Conservation (phyloP, 2,888 invertebrate species). For the Gordius sp. region DNA sequence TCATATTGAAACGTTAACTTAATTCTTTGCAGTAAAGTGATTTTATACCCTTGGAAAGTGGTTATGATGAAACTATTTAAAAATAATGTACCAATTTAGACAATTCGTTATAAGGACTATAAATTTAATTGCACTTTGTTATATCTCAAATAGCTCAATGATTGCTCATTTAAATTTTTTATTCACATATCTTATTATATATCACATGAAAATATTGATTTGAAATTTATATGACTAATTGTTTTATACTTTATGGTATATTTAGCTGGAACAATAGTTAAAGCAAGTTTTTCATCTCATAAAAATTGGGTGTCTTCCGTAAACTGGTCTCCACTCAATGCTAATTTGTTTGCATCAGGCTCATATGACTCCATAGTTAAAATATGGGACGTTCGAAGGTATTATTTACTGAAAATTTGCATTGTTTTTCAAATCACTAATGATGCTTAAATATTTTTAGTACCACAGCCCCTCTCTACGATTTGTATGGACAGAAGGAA, state of each 20-base stretch:
- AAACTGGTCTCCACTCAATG: conserved; percentile 54
- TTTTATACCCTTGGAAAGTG: neutral
- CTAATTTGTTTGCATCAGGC: conserved; percentile 63
- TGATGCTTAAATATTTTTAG: conserved; percentile 33
- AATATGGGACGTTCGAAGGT: conserved; percentile 80
- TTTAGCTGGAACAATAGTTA: conserved; percentile 58
- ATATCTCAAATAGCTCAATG: too few relatives aligned
- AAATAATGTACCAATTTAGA: too few relatives aligned
- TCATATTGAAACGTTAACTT: neutral
- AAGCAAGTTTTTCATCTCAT: conserved; percentile 60
- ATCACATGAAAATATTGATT: neutral
- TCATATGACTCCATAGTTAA: conserved; percentile 68
- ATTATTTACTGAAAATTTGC: conserved; percentile 20
- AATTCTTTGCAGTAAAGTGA: neutral
- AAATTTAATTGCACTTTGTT: too few relatives aligned
- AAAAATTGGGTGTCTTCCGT: conserved; percentile 65
- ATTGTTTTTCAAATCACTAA: conserved; percentile 11
- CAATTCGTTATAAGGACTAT: too few relatives aligned
- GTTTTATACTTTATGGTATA: conserved; percentile 23
- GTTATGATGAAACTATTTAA: too few relatives aligned
- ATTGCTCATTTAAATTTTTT: too few relatives aligned
- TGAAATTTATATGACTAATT: neutral
- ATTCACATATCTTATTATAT: neutral
- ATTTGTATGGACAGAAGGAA: conserved; percentile 70
- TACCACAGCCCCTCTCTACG: conserved; percentile 63